Conservation (phyloP, 2,113 vertebrate species). For the Hyperoodon ampullatus region DNA sequence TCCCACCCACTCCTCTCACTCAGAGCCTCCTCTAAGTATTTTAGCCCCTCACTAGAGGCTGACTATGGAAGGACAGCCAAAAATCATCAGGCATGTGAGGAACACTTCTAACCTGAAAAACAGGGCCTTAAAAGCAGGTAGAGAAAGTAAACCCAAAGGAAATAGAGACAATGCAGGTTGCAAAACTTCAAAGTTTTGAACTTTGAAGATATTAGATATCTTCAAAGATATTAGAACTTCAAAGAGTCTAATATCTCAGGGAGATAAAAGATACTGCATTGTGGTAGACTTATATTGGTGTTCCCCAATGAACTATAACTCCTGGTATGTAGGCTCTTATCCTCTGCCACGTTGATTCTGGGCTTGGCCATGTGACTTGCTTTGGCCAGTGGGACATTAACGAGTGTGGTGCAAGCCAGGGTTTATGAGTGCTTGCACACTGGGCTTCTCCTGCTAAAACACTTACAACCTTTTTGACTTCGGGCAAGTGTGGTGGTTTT, state of each 20-base stretch:
- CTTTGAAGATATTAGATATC: no score
- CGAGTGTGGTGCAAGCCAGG: neutral
- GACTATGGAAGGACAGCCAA: neutral
- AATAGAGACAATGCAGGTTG: neutral
- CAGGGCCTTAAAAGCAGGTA: neutral
- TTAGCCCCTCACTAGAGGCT: neutral
- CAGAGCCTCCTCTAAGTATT: neutral
- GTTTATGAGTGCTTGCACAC: neutral
- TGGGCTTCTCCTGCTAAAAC: neutral
- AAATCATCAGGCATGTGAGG: neutral
- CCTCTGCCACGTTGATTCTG: neutral
- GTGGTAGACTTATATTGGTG: neutral
- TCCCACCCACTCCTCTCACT: neutral
- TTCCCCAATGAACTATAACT: neutral
- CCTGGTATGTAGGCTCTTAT: neutral
- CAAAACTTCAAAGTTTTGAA: neutral
- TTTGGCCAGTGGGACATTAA: neutral
- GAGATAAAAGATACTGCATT: neutral
- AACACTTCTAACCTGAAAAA: neutral
- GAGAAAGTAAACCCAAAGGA: neutral
- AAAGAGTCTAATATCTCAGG: neutral
- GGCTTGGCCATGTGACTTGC: neutral
- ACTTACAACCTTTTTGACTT: neutral
- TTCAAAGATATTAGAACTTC: neutral
- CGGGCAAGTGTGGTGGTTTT: neutral